phyloP scores from a whole-genome alignment of 2,797 vertebrate species.

The Propithecus perrieri region DNA sequence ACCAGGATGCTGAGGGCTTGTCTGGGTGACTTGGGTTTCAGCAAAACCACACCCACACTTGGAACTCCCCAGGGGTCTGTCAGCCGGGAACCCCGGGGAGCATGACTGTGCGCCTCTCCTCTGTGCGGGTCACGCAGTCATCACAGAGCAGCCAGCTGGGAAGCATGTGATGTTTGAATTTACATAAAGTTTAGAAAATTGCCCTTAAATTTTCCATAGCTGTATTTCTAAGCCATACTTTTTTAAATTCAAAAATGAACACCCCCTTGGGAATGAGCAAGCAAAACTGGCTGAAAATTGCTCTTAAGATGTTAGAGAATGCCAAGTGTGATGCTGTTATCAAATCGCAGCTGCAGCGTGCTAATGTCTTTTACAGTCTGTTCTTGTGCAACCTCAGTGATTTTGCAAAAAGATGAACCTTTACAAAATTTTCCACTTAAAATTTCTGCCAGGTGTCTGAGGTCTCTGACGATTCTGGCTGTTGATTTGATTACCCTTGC shows the following conservation, averaged over 20 bases:
- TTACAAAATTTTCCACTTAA: background rate
- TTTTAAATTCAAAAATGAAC: background rate
- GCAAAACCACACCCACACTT: fast-evolving
- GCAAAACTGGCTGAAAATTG: background rate
- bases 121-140: fast-evolving
- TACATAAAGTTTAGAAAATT: background rate
- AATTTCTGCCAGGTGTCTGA: background rate
- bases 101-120: fast-evolving
- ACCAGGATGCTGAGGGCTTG: fast-evolving
- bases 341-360: fast-evolving
- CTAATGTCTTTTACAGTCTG: background rate
- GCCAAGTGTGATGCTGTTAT: background rate
- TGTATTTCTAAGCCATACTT: background rate
- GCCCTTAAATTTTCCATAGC: background rate
- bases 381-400: background rate
- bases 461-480: background rate
- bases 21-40: fast-evolving
- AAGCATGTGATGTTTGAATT: background rate
- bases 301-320: background rate
- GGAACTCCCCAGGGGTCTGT: fast-evolving
- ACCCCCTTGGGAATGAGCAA: background rate
- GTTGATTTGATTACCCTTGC: background rate
- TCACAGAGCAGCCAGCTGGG: fast-evolving
- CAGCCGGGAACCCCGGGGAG: fast-evolving
- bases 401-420: background rate